Conservation (phyloP, 1,140 invertebrate genomes). For the Laupala kohalensis region DNA sequence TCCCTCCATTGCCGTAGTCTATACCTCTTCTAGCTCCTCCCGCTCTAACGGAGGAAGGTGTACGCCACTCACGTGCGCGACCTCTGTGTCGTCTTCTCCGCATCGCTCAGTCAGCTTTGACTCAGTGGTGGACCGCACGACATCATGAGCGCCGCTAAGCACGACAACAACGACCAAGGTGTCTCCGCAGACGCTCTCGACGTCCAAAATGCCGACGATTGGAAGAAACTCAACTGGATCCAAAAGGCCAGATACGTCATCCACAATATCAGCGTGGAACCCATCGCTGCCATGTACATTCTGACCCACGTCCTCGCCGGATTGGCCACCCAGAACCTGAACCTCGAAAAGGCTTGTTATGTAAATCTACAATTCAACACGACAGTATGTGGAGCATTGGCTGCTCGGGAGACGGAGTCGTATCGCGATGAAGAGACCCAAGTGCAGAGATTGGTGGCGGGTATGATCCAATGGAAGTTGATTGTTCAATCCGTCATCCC, state of each 20-base stretch:
- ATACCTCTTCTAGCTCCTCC: too few species aligned
- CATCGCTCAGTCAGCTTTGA: too few species aligned
- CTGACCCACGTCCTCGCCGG: constrained; percentile 62
- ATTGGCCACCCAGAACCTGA: constrained; percentile 67
- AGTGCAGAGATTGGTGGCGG: constrained; percentile 62
- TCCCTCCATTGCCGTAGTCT: too few species aligned
- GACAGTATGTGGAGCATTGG: constrained; percentile 56
- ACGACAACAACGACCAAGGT: too few species aligned
- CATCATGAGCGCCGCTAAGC: too few species aligned
- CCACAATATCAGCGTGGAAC: constrained; percentile 60
- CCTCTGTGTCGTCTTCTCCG: too few species aligned
- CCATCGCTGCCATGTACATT: constrained; percentile 64
- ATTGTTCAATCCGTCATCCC: constrained; percentile 60
- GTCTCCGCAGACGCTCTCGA: not conserved
- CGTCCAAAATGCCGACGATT: not conserved
- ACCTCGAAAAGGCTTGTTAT: constrained; percentile 69
- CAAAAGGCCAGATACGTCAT: constrained; percentile 20
- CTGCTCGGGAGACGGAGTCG: constrained; percentile 50
- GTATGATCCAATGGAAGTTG: constrained; percentile 68
- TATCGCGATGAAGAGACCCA: constrained; percentile 54
- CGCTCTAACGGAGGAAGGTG: too few species aligned
- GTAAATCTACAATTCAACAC: constrained; percentile 59
- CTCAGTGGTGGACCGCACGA: too few species aligned
- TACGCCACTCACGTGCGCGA: too few species aligned
- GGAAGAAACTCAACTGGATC: not conserved